These are phyloP conservation scores for Xiphophorus maculatus DNA, from an alignment of 2,113 vertebrate species.

Conservation along the genomic window DNA sequence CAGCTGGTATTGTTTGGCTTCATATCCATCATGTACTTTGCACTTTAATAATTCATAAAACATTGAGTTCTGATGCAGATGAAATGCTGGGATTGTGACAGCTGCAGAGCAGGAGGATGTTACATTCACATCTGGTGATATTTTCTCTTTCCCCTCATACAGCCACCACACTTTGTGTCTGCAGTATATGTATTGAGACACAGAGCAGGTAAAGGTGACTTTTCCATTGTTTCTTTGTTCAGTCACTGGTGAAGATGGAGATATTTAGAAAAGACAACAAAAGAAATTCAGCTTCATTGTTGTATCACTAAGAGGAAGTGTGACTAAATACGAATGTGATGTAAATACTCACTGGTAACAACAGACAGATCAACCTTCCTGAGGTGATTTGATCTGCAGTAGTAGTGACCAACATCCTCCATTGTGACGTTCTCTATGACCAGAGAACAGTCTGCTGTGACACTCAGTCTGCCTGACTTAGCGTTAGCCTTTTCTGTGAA, in stretches of 20 bases:
- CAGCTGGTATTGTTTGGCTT: not conserved
- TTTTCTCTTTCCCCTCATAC: not conserved
- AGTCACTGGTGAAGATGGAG: constrained; percentile 7
- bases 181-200: not conserved
- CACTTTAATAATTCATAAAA: constrained; percentile 3
- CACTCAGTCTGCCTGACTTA: not conserved
- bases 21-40: not conserved
- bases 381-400: not conserved
- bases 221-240: not conserved
- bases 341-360: constrained; percentile 4
- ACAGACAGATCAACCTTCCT: not conserved
- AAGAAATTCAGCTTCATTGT: not conserved
- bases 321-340: not conserved
- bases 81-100: not conserved
- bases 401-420: not conserved
- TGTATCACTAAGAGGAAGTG: not conserved
- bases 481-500: not conserved
- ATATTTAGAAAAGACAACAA: not conserved
- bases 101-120: not conserved
- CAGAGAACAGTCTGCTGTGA: not conserved
- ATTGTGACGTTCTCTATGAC: not conserved
- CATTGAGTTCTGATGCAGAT: constrained; percentile 1
- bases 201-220: constrained; percentile 1
- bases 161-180: constrained; percentile 3
- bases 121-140: not conserved